Evolutionary conservation across 1,140 invertebrate species (phyloP).

Genomic region (Cydia pomonella): DNA sequence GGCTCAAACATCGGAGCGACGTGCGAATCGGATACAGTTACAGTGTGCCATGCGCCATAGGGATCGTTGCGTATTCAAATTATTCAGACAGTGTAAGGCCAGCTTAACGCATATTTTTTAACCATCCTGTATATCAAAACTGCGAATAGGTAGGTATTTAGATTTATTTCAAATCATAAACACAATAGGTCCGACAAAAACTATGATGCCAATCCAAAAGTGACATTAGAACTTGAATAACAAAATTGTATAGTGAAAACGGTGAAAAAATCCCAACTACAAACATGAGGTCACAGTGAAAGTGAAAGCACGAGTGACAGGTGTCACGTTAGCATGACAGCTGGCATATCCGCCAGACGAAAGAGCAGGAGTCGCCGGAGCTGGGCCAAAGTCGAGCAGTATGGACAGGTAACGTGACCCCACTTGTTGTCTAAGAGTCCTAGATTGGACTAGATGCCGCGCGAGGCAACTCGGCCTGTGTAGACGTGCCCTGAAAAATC

Average conservation of each 20-base stretch:
- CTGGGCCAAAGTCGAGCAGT: slow-evolving; percentile 66
- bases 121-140: no score
- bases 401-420: slow-evolving; percentile 59
- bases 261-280: neutral
- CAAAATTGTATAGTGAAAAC: slow-evolving; percentile 25
- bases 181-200: neutral
- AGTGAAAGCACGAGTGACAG: neutral
- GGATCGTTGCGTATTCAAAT: no score
- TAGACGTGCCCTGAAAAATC: no score
- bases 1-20: no score
- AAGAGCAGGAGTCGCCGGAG: slow-evolving; percentile 57
- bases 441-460: neutral
- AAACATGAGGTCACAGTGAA: slow-evolving; percentile 21
- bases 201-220: neutral
- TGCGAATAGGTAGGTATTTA: neutral
- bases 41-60: no score
- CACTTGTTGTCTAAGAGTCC: neutral
- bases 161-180: neutral
- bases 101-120: no score
- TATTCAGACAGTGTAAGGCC: no score
- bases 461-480: no score
- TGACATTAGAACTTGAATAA: neutral
- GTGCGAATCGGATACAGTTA: no score
- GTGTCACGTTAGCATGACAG: slow-evolving; percentile 54
- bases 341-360: slow-evolving; percentile 62